These are phyloP conservation scores for Lamellibrachia columna DNA, from an alignment of 2,888 invertebrate genomes.

Conservation along the genomic window DNA sequence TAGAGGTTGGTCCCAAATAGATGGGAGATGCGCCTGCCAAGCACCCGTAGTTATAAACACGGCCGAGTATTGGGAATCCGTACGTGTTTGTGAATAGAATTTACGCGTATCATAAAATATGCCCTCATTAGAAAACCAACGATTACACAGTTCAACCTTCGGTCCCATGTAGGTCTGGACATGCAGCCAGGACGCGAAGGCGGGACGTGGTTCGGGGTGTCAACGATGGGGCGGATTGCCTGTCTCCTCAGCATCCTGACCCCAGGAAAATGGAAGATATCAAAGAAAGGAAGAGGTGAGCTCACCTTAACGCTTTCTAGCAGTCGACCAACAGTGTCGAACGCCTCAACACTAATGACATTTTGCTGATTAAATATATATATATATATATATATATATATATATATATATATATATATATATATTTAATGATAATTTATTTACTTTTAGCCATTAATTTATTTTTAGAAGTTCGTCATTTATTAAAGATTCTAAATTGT, in stretches of 20 bases:
- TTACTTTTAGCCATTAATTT: too few relatives aligned
- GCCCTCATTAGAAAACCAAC: not conserved
- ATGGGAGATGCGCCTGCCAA: too few relatives aligned
- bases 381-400: not conserved
- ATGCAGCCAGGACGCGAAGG: conserved; percentile 68
- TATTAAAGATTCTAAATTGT: too few relatives aligned
- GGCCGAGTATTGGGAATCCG: too few relatives aligned
- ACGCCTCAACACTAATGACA: not conserved
- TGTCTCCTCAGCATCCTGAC: conserved; percentile 76
- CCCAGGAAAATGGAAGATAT: conserved; percentile 22
- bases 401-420: too few relatives aligned
- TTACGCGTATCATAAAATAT: too few relatives aligned
- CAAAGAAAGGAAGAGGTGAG: conserved; percentile 25
- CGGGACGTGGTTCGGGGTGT: conserved; percentile 84
- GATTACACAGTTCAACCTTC: not conserved
- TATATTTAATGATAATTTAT: too few relatives aligned
- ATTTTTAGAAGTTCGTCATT: too few relatives aligned
- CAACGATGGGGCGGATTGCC: conserved; percentile 72
- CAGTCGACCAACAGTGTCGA: not conserved
- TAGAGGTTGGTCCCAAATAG: too few relatives aligned
- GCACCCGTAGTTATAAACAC: too few relatives aligned
- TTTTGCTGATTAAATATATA: not conserved
- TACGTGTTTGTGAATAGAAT: too few relatives aligned
- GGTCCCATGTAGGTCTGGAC: conserved; percentile 13
- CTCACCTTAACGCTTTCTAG: not conserved